phyloP scores from a whole-genome alignment of 2,113 vertebrate genomes.

The Ophiodon elongatus region DNA sequence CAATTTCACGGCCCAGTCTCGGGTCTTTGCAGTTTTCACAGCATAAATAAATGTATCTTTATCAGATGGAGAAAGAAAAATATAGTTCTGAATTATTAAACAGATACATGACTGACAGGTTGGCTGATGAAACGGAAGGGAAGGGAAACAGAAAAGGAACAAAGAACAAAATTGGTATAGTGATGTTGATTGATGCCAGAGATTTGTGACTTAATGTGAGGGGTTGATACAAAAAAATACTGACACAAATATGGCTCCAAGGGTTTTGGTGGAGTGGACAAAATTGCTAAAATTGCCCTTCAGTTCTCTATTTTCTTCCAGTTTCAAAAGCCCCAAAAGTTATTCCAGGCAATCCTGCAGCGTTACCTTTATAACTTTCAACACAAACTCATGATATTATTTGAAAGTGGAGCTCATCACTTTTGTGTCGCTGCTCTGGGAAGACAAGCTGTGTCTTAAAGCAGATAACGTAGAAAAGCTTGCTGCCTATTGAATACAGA shows the following conservation, averaged over 20 bases:
- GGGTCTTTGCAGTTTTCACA: slow-evolving; percentile 29
- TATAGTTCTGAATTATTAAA: slow-evolving; percentile 77
- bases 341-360: slow-evolving; percentile 25
- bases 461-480: slow-evolving; percentile 15
- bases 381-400: slow-evolving; percentile 34
- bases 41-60: slow-evolving; percentile 54
- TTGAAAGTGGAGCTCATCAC: slow-evolving; percentile 25
- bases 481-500: slow-evolving; percentile 8
- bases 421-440: slow-evolving; percentile 5
- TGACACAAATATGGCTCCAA: slow-evolving; percentile 56
- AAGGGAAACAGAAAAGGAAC: slow-evolving; percentile 58
- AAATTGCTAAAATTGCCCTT: slow-evolving; percentile 63
- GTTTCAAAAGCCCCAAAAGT: slow-evolving; percentile 11
- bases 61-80: slow-evolving; percentile 69
- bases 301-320: slow-evolving; percentile 24
- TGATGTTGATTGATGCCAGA: slow-evolving; percentile 59
- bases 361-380: slow-evolving; percentile 22
- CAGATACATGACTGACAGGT: slow-evolving; percentile 74
- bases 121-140: slow-evolving; percentile 72
- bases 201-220: slow-evolving; percentile 56
- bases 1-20: slow-evolving; percentile 72
- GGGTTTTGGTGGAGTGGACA: slow-evolving; percentile 47
- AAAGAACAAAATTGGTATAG: slow-evolving; percentile 55
- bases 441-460: slow-evolving; percentile 24
- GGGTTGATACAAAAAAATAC: slow-evolving; percentile 56